A percentile compares a stretch with the other conserved stretches of the same genome.
Conservation (phyloP, 2,888 invertebrate species). For the Nezara viridula region DNA sequence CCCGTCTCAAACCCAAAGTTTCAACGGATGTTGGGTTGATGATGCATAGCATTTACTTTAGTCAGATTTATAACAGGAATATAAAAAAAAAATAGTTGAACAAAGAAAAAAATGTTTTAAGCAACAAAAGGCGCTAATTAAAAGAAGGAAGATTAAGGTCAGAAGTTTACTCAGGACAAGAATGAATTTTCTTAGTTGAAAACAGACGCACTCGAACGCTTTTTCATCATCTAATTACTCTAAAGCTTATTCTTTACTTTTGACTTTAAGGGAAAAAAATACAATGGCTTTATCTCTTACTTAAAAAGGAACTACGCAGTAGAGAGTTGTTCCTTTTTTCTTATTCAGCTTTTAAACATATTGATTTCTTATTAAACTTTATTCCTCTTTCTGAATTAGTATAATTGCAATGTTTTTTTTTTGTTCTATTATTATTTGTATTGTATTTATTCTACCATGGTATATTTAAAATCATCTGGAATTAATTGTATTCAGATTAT, state of each 20-base stretch:
- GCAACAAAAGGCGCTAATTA: not conserved
- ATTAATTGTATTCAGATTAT: too few species aligned
- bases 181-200: not conserved
- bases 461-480: too few species aligned
- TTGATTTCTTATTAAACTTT: too few species aligned
- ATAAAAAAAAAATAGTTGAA: not conserved
- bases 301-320: not conserved
- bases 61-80: not conserved
- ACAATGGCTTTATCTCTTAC: not conserved
- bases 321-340: not conserved
- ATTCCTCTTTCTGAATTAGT: too few species aligned
- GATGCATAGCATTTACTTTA: not conserved
- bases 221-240: conserved; percentile 13
- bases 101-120: too few species aligned
- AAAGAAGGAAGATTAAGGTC: not conserved
- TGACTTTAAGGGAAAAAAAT: too few species aligned
- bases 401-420: too few species aligned
- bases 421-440: too few species aligned
- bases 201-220: not conserved
- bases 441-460: too few species aligned
- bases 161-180: not conserved
- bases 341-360: too few species aligned
- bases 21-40: too few species aligned
- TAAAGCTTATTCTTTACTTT: not conserved
- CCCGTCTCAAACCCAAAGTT: too few species aligned